Evolutionary conservation across 1,140 invertebrate species (phyloP).

Genomic region (Pseudomyrmex concolor): DNA sequence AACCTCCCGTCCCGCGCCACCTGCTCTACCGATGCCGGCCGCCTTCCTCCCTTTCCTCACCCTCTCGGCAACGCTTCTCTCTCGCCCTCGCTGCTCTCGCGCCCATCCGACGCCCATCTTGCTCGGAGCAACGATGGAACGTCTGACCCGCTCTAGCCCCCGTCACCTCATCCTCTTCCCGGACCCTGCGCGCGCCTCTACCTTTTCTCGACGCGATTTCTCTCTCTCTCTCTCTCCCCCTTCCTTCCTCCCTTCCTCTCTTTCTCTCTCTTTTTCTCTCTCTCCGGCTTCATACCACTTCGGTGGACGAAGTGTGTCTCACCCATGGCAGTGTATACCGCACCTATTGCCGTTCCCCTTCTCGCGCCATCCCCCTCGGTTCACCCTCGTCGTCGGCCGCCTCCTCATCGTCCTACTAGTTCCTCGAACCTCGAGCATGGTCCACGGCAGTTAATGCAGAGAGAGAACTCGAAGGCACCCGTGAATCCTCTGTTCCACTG

Average conservation of each 20-base stretch:
- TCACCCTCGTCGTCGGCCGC: slow-evolving; percentile 3
- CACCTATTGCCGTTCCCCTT: slow-evolving; percentile 40
- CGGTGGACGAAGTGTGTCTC: slow-evolving; percentile 53
- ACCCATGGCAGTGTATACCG: slow-evolving; percentile 44
- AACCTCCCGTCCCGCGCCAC: slow-evolving; percentile 60
- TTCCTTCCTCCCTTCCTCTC: too few species aligned
- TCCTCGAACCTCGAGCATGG: slow-evolving; percentile 63
- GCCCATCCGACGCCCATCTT: slow-evolving; percentile 19
- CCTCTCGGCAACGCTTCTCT: background rate
- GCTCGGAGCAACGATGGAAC: slow-evolving; percentile 71
- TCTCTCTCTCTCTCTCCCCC: slow-evolving; percentile 35
- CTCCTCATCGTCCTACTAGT: slow-evolving; percentile 37
- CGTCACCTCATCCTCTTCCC: slow-evolving; percentile 3
- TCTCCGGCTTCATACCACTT: slow-evolving; percentile 41
- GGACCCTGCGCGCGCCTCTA: slow-evolving; percentile 41
- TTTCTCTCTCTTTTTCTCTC: slow-evolving; percentile 25
- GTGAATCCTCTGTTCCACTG: slow-evolving; percentile 68
- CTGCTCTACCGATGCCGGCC: slow-evolving; percentile 44
- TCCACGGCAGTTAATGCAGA: slow-evolving; percentile 66
- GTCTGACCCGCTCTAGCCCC: slow-evolving; percentile 64
- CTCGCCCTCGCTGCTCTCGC: slow-evolving; percentile 29
- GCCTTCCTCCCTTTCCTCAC: slow-evolving; percentile 16
- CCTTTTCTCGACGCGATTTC: slow-evolving; percentile 65
- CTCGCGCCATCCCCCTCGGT: background rate
- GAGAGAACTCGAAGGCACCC: slow-evolving; percentile 66